Conservation (phyloP, 2,113 vertebrate genomes). For the Myiopsitta monachus region DNA sequence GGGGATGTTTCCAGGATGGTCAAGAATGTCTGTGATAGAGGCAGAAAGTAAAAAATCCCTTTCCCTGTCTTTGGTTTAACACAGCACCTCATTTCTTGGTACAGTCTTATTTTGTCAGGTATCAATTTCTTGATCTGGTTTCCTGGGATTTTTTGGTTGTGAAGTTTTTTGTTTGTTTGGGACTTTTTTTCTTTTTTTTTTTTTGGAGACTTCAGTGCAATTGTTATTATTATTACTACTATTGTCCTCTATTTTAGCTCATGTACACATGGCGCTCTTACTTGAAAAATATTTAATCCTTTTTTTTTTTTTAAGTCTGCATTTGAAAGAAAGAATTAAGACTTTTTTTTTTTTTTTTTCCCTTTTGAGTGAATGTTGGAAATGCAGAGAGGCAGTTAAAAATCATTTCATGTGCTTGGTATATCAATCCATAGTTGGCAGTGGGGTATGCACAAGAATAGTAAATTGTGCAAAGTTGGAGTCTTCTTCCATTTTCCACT, state of each 20-base stretch:
- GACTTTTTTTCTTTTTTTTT: too few species aligned
- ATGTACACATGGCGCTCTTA: background rate
- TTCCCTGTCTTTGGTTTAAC: background rate
- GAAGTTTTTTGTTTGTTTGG: background rate
- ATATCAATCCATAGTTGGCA: background rate
- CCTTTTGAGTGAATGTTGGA: background rate
- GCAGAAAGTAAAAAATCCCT: background rate
- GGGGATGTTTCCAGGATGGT: background rate
- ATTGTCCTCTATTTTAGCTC: background rate
- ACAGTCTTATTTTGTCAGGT: background rate
- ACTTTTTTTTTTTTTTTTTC: background rate
- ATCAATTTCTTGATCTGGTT: background rate
- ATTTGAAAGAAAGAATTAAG: background rate
- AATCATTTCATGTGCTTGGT: background rate
- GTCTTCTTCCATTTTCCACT: background rate
- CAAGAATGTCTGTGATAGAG: background rate
- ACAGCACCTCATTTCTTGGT: background rate
- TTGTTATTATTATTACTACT: background rate
- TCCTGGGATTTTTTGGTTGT: background rate
- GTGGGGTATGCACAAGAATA: background rate
- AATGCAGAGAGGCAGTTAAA: background rate
- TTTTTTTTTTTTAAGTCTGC: background rate
- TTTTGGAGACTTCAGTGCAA: background rate
- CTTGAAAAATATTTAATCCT: background rate
- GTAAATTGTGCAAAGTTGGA: background rate